Evolutionary conservation across 2,113 vertebrate species (phyloP).

Genomic region (Corvus moneduloides): DNA sequence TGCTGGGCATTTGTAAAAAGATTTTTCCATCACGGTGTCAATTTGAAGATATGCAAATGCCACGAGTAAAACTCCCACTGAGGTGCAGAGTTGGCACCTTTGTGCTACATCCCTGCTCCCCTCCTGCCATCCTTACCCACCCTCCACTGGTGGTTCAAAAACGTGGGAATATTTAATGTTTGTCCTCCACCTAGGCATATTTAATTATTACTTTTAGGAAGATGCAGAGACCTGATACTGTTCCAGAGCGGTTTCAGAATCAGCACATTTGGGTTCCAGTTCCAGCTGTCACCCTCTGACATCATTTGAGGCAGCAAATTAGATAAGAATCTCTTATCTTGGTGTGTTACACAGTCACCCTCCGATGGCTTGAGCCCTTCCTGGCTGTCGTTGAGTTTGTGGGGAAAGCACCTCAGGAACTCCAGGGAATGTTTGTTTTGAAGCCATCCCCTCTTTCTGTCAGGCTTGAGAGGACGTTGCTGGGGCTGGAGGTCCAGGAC

Average conservation of each 20-base stretch:
- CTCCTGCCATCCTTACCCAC: neutral
- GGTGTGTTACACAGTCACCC: neutral
- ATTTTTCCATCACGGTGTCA: accelerated
- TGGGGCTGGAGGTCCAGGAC: neutral
- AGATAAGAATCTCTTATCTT: neutral
- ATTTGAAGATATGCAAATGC: neutral
- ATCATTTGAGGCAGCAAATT: neutral
- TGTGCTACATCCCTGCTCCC: accelerated
- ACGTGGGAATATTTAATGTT: neutral
- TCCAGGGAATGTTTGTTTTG: neutral
- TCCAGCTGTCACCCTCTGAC: neutral
- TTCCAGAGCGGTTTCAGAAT: neutral
- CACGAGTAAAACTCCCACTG: accelerated
- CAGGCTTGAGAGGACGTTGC: neutral
- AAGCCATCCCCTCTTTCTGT: neutral
- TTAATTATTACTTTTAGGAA: neutral
- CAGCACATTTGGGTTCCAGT: neutral
- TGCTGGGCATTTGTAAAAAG: neutral
- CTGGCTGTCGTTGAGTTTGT: neutral
- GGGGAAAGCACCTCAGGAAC: neutral
- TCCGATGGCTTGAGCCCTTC: accelerated
- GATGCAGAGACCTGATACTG: neutral
- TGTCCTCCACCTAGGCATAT: neutral
- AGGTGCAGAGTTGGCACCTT: neutral
- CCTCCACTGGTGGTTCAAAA: neutral